Evolutionary conservation across 2,797 vertebrate genomes (phyloP), one percentile per base, ranked within the genome.

Genomic region (Acanthornis magna): DNA sequence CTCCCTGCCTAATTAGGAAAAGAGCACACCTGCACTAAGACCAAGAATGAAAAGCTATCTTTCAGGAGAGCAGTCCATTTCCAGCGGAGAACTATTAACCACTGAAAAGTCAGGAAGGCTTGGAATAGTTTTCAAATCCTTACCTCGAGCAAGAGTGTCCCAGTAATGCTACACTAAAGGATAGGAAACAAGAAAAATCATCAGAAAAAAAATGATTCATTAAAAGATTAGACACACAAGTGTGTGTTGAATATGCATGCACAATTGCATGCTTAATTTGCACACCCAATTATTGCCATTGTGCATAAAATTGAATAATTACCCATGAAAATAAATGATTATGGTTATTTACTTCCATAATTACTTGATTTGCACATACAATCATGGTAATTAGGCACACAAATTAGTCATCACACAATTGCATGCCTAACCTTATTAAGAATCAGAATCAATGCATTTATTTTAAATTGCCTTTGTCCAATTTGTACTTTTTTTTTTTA

Each of bases 271-370:
- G 94, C 88, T 96, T 97, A 97, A 96, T 97, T 97, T 97, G 96
- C 96, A 97, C 95, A 95, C 95, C 94, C 96, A 96, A 94, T 97
- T 96, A 97, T 96, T 94, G 84, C 90, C 91, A 97, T 97, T 97
- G 97, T 97, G 95, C 92, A 94, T 97, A 93, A 95, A 97, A 97
- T 97, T 97, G 96, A 97, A 97, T 97, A 97, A 97, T 96, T 97
- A 96, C 62, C 95, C 96, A 96, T 96, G 95, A 96, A 97, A 97
- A 97, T 89, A 96, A 96, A 96, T 96, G 96, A 97, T 97, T 97
- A 96, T 89, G 93, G 97, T 97, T 97, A 97, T 97, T 96, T 97
- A 97, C 96, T 96, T 95, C 93, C 53, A 87, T 97, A 97, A 97
- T 97, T 96, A 94, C 96, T 96, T 96, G 92, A 97, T 97, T 97